Percentiles rank a stretch among this genome's conserved stretches.
Evolutionary conservation across 2,888 invertebrate genomes (phyloP).

Genomic region (Sesia apiformis): DNA sequence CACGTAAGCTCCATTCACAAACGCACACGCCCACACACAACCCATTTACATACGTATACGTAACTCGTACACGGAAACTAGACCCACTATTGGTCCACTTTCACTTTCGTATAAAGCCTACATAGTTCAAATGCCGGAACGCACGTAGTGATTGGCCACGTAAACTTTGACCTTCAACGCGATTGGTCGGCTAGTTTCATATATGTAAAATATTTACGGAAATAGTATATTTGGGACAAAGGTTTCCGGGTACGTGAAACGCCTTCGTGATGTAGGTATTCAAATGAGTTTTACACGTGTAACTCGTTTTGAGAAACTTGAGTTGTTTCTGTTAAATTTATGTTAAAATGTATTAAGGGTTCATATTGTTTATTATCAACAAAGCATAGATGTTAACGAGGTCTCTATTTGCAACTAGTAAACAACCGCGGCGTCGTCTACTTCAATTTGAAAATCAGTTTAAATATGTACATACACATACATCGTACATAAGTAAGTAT

Average conservation of each 20-base stretch:
- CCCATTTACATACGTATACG: slow-evolving; percentile 22
- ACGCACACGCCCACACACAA: slow-evolving; percentile 19
- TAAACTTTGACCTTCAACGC: slow-evolving; percentile 53
- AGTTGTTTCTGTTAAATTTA: no score
- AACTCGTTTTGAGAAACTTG: no score
- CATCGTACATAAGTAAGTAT: no score
- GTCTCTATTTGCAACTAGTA: no score
- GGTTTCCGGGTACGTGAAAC: slow-evolving; percentile 2
- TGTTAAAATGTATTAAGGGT: no score
- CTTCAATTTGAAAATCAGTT: no score
- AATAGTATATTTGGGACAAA: slow-evolving; percentile 17
- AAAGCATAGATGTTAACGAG: no score
- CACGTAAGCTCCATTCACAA: slow-evolving; percentile 35
- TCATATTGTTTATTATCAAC: no score
- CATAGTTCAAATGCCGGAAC: slow-evolving; percentile 59
- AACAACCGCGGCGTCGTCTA: no score
- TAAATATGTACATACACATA: no score
- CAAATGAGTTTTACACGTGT: background rate
- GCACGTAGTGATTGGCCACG: slow-evolving; percentile 43
- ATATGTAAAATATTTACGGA: slow-evolving; percentile 41
- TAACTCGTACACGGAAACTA: slow-evolving; percentile 33
- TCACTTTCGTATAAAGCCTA: slow-evolving; percentile 64
- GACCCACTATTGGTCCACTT: slow-evolving; percentile 55
- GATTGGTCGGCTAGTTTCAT: slow-evolving; percentile 46
- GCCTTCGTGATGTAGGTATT: slow-evolving; percentile 1